Conservation (phyloP, 2,888 invertebrate species). For the Dysmachus trigonus region DNA sequence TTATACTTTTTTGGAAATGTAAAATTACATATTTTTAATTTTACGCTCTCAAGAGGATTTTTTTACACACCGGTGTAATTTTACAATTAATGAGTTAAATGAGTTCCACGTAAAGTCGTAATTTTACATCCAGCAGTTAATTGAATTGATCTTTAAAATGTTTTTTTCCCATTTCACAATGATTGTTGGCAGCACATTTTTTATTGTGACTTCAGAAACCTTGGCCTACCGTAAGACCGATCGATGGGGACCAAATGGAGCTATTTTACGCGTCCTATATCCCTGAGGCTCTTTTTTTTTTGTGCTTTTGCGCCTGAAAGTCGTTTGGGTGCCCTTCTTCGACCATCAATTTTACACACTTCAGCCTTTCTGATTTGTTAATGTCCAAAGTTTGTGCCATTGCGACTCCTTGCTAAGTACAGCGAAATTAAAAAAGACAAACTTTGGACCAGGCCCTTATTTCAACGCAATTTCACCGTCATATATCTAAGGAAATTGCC, state of each 20-base stretch:
- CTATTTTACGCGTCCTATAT: neutral
- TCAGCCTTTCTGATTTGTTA: constrained; percentile 47
- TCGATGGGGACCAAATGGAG: neutral
- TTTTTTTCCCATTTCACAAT: too few species aligned
- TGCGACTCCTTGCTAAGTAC: constrained; percentile 32
- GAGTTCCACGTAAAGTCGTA: too few species aligned
- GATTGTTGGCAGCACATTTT: too few species aligned
- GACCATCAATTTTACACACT: neutral
- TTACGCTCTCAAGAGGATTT: too few species aligned
- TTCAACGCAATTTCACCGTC: constrained; percentile 23
- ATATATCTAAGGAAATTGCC: constrained; percentile 19
- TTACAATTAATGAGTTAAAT: too few species aligned
- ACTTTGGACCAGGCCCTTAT: constrained; percentile 24
- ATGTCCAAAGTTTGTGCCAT: constrained; percentile 48
- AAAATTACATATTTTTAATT: too few species aligned
- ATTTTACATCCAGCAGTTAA: too few species aligned
- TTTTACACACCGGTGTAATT: too few species aligned
- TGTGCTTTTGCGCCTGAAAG: neutral
- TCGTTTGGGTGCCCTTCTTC: neutral
- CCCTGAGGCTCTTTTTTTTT: neutral
- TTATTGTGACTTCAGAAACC: too few species aligned
- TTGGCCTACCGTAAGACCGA: neutral
- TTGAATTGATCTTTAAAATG: too few species aligned
- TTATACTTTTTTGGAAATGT: too few species aligned
- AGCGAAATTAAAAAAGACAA: constrained; percentile 32